Conservation (phyloP, 2,113 vertebrate species). For the Notiomystis cincta region DNA sequence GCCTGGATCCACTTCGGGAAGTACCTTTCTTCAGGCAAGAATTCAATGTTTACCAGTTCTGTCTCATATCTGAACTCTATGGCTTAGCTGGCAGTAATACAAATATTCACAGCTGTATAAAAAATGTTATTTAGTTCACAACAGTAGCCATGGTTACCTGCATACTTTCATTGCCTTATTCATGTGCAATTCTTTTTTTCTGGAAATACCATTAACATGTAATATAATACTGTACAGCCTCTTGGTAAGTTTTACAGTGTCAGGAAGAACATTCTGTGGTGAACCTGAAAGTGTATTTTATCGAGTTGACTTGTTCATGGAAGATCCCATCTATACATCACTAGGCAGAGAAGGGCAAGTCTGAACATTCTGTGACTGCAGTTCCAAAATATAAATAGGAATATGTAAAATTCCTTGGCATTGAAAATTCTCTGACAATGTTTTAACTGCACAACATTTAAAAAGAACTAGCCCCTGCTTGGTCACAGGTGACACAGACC, state of each 20-base stretch:
- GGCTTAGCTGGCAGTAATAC: conserved; percentile 62
- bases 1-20: conserved; percentile 25
- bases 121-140: conserved; percentile 76
- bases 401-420: conserved; percentile 8
- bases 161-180: conserved; percentile 74
- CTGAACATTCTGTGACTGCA: background rate
- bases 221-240: conserved; percentile 60
- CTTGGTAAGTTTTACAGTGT: conserved; percentile 16
- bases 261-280: conserved; percentile 21
- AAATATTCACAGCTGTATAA: conserved; percentile 72
- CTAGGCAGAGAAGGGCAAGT: conserved; percentile 4
- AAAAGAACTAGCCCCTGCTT: background rate
- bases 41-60: conserved; percentile 39
- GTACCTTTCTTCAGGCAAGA: conserved; percentile 32
- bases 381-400: conserved; percentile 11
- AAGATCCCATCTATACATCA: conserved; percentile 24
- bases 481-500: conserved; percentile 18
- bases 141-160: conserved; percentile 79
- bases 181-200: conserved; percentile 68
- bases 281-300: background rate
- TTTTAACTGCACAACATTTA: background rate
- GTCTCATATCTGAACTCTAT: conserved; percentile 57
- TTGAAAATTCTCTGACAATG: background rate
- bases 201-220: conserved; percentile 75
- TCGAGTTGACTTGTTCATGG: background rate